phyloP scores from a whole-genome alignment of 2,888 invertebrate species.

The Mactromeris polynyma region DNA sequence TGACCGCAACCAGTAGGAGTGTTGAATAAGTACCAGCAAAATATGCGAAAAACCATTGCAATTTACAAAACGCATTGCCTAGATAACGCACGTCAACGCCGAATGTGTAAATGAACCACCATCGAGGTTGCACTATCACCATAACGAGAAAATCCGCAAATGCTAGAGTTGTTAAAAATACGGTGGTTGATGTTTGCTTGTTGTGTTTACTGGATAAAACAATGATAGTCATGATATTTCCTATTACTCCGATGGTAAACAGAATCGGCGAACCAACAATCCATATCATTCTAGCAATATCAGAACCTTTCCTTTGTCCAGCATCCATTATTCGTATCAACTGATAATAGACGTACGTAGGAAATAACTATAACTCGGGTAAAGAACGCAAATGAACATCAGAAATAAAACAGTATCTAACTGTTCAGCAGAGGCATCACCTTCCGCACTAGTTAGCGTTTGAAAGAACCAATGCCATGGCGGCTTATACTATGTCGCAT shows the following conservation, averaged over 20 bases:
- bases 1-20: neutral
- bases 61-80: conserved; percentile 1
- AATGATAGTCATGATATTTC: conserved; percentile 26
- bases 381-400: too few relatives aligned
- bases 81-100: conserved; percentile 17
- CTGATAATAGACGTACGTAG: too few relatives aligned
- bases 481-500: too few relatives aligned
- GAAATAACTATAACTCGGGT: too few relatives aligned
- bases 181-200: conserved; percentile 8
- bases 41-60: conserved; percentile 25
- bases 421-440: too few relatives aligned
- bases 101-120: conserved; percentile 30
- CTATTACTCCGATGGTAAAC: neutral
- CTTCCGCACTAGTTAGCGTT: too few relatives aligned
- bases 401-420: too few relatives aligned
- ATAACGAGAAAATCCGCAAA: conserved; percentile 9
- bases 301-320: neutral
- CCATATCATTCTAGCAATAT: conserved; percentile 14
- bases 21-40: neutral
- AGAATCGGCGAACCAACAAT: conserved; percentile 20
- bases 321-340: conserved; percentile 18
- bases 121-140: conserved; percentile 6
- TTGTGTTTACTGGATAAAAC: neutral
- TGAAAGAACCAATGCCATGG: too few relatives aligned
- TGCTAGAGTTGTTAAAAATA: conserved; percentile 12